phyloP scores from a whole-genome alignment of 2,888 invertebrate species.

The Tetranychus truncatus region DNA sequence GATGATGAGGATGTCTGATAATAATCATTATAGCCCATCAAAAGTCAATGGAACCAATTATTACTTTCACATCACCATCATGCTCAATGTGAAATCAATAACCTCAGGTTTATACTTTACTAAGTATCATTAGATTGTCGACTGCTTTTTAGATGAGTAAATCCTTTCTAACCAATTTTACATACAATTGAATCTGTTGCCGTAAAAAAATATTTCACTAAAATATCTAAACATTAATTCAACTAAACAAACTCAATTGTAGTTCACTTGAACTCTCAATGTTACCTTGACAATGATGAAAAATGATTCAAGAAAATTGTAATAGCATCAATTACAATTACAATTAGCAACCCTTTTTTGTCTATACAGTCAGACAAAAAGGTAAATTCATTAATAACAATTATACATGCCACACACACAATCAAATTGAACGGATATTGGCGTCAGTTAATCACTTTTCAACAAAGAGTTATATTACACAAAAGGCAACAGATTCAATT shows the following conservation, averaged over 20 bases:
- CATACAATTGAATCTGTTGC: background rate
- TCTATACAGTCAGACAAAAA: background rate
- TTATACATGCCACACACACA: background rate
- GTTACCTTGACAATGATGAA: background rate
- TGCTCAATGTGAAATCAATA: background rate
- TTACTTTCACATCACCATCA: background rate
- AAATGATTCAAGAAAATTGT: background rate
- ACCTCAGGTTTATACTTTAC: background rate
- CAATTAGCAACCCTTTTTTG: background rate
- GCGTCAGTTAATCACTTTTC: too few species aligned
- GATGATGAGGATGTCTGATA: background rate
- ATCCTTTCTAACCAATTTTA: too few species aligned
- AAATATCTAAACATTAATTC: too few species aligned
- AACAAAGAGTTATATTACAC: background rate
- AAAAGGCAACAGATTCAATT: background rate
- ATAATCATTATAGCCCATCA: background rate
- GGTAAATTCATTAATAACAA: background rate
- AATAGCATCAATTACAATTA: background rate
- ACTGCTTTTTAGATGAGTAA: too few species aligned
- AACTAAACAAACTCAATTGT: too few species aligned
- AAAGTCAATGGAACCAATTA: background rate
- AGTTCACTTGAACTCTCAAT: background rate
- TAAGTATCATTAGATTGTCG: too few species aligned
- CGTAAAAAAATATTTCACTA: background rate
- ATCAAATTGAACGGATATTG: too few species aligned